Base-by-base conservation (phyloP, 2,888 invertebrate genomes). In the Tridacna crocea region DNA sequence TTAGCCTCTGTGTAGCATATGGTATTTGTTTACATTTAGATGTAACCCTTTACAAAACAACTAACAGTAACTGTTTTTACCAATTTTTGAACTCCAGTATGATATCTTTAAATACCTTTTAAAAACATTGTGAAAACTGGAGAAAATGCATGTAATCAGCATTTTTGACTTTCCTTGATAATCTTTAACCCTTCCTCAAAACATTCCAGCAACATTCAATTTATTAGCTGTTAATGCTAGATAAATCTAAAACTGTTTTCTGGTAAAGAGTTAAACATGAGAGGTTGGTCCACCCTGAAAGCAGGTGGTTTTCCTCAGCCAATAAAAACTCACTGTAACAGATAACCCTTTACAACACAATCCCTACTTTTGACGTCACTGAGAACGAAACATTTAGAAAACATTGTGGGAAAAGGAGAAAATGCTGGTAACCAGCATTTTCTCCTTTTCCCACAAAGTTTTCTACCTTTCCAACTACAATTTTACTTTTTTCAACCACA, bases 281-380 rank as follows among this genome's bases (percentile, higher is more conserved):
- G 1, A 61, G n/a, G 24, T 22, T 61, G 4, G 22, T 22, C n/a
- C 13, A 22, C 61, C 13, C 24, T 61, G 26, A 13, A 24, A 61
- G 61, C 61, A 61, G 61, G 61, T 61, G 61, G 61, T 61, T 61
- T 55, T 55, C 55, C 55, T 55, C 55, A 55, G 55, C 58, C 17
- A 58, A 19, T 19, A 1, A 58, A 58, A 19, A 19, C 10, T 58
- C 58, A 58, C 10, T 19, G 58, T n/a, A 58, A 58, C 58, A 58
- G 58, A 4, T 61, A 61, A 61, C 61, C 61, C 24, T 61, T 61
- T 61, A 17, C 24, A 4, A 61, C n/a, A 61, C 24, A 61, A 22
- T 22, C 3, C 15, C 19, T 4, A 1, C 2, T 4, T 61, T 22
- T 61, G 22, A 61, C 22, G 36, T 4, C 4, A 2, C 26, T 12